These are phyloP conservation scores for Lasioglossum figueresi DNA, from an alignment of 2,888 invertebrate species.

Conservation along the genomic window DNA sequence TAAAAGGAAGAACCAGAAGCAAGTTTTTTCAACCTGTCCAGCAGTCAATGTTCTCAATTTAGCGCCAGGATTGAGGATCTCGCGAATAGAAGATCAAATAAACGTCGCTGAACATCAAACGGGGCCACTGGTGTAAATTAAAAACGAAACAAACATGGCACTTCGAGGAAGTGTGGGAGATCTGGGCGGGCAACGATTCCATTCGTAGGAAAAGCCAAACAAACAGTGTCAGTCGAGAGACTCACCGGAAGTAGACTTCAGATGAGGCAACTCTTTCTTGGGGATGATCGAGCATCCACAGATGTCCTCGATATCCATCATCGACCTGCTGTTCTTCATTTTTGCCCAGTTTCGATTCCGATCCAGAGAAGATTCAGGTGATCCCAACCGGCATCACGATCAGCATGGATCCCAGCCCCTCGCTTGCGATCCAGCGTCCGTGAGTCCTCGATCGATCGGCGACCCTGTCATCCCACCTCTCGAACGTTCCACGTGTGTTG, in stretches of 20 bases:
- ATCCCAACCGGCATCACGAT: conserved; percentile 47
- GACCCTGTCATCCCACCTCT: conserved; percentile 35
- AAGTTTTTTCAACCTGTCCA: neutral
- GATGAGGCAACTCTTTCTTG: conserved; percentile 59
- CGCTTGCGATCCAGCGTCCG: conserved; percentile 11
- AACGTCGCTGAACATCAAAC: neutral
- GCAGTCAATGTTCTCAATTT: neutral
- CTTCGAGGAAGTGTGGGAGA: neutral
- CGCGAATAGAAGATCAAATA: neutral
- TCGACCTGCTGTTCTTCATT: conserved; percentile 56
- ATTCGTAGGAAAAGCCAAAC: neutral
- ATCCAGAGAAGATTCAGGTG: conserved; percentile 14
- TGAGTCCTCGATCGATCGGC: conserved; percentile 30
- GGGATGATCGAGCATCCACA: conserved; percentile 71
- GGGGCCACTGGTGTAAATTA: neutral
- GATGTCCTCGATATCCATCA: conserved; percentile 62
- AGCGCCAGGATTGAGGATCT: neutral
- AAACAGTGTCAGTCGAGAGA: neutral
- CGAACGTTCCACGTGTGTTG: conserved; percentile 45
- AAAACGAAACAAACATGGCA: neutral
- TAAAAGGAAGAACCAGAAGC: neutral
- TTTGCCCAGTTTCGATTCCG: neutral
- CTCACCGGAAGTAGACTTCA: conserved; percentile 73
- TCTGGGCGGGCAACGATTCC: neutral
- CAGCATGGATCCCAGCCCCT: conserved; percentile 44